Conservation (phyloP, 2,797 vertebrate species). For the Danio aesculapii region DNA sequence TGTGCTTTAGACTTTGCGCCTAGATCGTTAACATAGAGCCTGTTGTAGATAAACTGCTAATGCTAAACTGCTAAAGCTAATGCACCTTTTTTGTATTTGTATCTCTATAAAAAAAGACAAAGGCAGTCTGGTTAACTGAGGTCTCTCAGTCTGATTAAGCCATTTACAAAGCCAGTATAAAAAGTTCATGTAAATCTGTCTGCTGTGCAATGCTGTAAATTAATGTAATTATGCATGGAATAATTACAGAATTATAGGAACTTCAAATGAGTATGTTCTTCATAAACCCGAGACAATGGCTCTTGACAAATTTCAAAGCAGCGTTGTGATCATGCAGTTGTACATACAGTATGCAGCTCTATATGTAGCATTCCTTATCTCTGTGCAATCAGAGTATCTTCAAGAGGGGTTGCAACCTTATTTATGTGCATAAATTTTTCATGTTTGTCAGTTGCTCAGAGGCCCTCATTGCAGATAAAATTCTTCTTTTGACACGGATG, state of each 20-base stretch:
- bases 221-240: neutral
- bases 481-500: slow-evolving; percentile 37
- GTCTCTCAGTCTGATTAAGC: neutral
- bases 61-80: neutral
- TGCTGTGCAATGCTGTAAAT: neutral
- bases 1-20: too few species aligned
- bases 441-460: slow-evolving; percentile 11
- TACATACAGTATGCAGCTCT: neutral
- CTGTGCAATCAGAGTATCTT: neutral
- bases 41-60: neutral
- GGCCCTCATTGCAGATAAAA: slow-evolving; percentile 24
- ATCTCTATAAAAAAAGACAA: neutral
- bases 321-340: neutral
- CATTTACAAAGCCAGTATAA: too few species aligned
- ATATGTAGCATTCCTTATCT: slow-evolving; percentile 4
- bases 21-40: too few species aligned
- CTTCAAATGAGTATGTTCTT: neutral
- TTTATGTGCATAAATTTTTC: slow-evolving; percentile 29
- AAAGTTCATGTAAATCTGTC: neutral
- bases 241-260: neutral
- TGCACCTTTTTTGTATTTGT: neutral
- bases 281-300: neutral
- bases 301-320: slow-evolving; percentile 5
- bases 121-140: neutral
- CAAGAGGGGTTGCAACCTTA: slow-evolving; percentile 6